Conservation (phyloP, 2,797 vertebrate genomes). For the Sebastes diploproa region DNA sequence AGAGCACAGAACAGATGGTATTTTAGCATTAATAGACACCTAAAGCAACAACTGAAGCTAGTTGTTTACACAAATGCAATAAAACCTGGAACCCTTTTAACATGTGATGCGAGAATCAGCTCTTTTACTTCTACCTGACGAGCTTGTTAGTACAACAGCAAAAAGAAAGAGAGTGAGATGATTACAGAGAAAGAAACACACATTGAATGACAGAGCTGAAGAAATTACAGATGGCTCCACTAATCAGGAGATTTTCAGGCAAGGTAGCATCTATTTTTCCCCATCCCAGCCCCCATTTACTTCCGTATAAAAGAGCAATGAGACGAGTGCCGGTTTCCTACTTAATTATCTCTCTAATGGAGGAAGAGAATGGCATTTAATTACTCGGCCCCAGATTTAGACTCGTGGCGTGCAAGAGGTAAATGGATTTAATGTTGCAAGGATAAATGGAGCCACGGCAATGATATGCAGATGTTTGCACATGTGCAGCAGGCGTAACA, state of each 20-base stretch:
- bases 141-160: not conserved
- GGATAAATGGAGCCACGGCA: slow-evolving; percentile 70
- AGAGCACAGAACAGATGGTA: not conserved
- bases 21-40: not conserved
- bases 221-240: slow-evolving; percentile 31
- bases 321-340: slow-evolving; percentile 73
- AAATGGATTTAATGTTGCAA: slow-evolving; percentile 82
- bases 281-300: slow-evolving; percentile 44
- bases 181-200: not conserved
- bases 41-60: not conserved
- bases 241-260: slow-evolving; percentile 54
- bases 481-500: slow-evolving; percentile 69
- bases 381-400: slow-evolving; percentile 81
- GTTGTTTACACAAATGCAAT: slow-evolving; percentile 1
- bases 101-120: not conserved
- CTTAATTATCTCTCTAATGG: slow-evolving; percentile 84
- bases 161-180: not conserved
- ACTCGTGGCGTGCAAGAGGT: slow-evolving; percentile 72
- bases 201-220: not conserved
- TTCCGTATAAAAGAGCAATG: slow-evolving; percentile 62
- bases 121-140: not conserved
- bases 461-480: slow-evolving; percentile 82
- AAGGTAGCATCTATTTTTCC: slow-evolving; percentile 67
- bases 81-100: not conserved
- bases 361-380: slow-evolving; percentile 83